These are phyloP conservation scores for Nestor notabilis DNA, from an alignment of 2,113 vertebrate species.

Conservation along the genomic window DNA sequence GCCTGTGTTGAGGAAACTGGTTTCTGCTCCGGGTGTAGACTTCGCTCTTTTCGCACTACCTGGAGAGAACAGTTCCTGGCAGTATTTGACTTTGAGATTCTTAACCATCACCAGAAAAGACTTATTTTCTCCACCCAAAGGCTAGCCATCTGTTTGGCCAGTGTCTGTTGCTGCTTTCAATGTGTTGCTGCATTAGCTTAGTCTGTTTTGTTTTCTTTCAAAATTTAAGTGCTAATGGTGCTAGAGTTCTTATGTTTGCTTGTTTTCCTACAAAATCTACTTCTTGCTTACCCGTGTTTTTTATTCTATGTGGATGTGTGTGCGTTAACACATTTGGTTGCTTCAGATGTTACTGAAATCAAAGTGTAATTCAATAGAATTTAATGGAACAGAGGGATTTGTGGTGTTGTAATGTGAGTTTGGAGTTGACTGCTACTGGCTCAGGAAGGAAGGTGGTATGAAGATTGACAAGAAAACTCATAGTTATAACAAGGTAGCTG, in stretches of 20 bases:
- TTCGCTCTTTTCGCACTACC: not conserved
- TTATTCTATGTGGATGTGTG: not conserved
- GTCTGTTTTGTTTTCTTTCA: not conserved
- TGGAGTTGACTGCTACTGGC: not conserved
- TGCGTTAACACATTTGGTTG: not conserved
- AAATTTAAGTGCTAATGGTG: not conserved
- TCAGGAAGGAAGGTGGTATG: not conserved
- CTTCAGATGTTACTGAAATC: not conserved
- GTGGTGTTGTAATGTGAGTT: not conserved
- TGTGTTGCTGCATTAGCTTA: not conserved
- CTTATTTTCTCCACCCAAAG: not conserved
- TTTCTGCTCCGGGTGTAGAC: not conserved
- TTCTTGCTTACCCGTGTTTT: not conserved
- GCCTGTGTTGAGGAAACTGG: not conserved
- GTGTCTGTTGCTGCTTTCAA: not conserved
- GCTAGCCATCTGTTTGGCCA: not conserved
- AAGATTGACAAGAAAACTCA: not conserved
- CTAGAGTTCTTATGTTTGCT: not conserved
- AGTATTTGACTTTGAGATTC: not conserved
- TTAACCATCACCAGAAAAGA: not conserved
- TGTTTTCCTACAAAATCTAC: not conserved
- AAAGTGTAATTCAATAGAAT: not conserved
- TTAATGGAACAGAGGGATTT: not conserved
- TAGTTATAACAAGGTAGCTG: not conserved
- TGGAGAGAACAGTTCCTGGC: not conserved